Base-by-base conservation (phyloP, 2,113 vertebrate genomes). In the Castor canadensis region DNA sequence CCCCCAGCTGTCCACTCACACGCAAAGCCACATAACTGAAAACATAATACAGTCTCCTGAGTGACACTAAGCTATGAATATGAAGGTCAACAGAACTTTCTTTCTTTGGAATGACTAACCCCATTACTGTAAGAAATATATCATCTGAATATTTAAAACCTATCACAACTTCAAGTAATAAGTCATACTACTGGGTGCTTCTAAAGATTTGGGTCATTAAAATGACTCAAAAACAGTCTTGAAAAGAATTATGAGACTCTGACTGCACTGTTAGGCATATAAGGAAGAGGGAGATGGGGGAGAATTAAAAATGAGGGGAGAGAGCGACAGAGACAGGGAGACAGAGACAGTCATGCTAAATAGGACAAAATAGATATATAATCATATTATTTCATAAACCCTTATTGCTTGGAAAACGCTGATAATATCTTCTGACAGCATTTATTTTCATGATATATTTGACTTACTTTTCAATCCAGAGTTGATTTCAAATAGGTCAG, bases 171-270 rank as follows among this genome's bases (percentile, higher is more conserved):
- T 73, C 84, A 79, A 95, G 40, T 83, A 97, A 87, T 91, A 97
- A 43, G 94, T 97, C 92, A 94, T 87, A 97, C 20, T 43, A 77
- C 38, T 77, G 62, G 35, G 66, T 67, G 94, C 40, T 92, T 97
- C 69, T 89, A 91, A 96, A 97, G 94, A 95, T 85, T 87, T 35
- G 43, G 40, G 76, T 96, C 94, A 96, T 79, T 87, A 93, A 97
- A 97, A 96, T 85, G 62, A 97, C 73, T 94, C 64, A 84, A 81
- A 89, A 84, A 85, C 89, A 89, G 83, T 96, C 97, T 79, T 93
- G 88, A 91, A 90, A 96, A 96, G 87, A 96, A 96, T 77, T 89
- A 17, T 49, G 45, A 91, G 77, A 89, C 83, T 75, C 86, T 38
- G 0, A 96, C 67, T 45, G 73, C 52, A 95, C 79, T 91, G 64